These are phyloP conservation scores for Buphagus erythrorhynchus DNA, from an alignment of 2,797 vertebrate genomes.

Conservation along the genomic window DNA sequence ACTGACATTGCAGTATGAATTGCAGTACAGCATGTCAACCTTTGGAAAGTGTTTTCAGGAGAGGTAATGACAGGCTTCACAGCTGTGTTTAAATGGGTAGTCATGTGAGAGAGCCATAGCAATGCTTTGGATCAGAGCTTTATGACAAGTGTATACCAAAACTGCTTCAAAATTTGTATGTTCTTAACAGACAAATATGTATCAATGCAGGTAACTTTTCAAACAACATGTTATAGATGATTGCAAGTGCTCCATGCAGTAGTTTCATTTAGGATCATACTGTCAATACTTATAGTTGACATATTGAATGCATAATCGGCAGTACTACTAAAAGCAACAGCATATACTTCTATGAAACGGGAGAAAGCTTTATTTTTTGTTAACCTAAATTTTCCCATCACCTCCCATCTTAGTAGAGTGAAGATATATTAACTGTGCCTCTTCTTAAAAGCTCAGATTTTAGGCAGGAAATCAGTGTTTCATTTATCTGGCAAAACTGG, in stretches of 20 bases:
- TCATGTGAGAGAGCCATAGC: rapidly evolving
- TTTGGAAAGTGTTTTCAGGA: not conserved
- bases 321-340: not conserved
- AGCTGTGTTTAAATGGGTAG: not conserved
- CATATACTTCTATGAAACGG: not conserved
- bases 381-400: not conserved
- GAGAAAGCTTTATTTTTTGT: not conserved
- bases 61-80: not conserved
- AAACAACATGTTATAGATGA: not conserved
- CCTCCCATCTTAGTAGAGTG: not conserved
- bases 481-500: not conserved
- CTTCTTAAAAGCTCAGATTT: not conserved
- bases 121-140: not conserved
- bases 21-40: not conserved
- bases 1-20: not conserved
- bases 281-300: not conserved
- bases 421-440: not conserved
- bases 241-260: not conserved
- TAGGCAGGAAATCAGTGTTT: not conserved
- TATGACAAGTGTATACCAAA: not conserved
- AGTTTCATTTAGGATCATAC: not conserved
- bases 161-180: not conserved
- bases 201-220: not conserved
- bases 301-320: not conserved
- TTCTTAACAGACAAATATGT: not conserved